phyloP scores from a whole-genome alignment of 2,797 vertebrate species.

The Typhlichthys eigenmanni region DNA sequence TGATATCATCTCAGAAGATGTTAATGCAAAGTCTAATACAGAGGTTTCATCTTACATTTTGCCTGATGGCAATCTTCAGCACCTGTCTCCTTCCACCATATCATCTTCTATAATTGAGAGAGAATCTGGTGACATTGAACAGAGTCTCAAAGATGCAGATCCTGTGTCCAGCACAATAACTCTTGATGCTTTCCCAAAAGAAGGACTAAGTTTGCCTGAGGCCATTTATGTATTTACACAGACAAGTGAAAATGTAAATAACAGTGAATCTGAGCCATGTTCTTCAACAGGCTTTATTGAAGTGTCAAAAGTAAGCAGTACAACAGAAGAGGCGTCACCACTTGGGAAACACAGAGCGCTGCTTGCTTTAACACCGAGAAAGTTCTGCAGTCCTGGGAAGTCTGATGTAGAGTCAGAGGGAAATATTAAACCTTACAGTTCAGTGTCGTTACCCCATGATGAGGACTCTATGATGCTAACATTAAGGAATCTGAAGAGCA shows the following conservation, averaged over 20 bases:
- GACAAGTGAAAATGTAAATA: constrained; percentile 19
- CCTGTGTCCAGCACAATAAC: constrained; percentile 72
- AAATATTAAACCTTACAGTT: constrained; percentile 47
- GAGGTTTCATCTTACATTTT: constrained; percentile 9
- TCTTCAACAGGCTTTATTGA: constrained; percentile 35
- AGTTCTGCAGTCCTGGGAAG: constrained; percentile 59
- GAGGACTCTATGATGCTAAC: constrained; percentile 92
- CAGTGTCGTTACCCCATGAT: constrained; percentile 72
- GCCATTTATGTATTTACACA: constrained; percentile 53
- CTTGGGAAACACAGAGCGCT: constrained; percentile 13
- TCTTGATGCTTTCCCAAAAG: constrained; percentile 59
- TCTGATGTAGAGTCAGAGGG: constrained; percentile 55
- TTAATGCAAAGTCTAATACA: background rate
- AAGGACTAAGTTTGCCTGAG: constrained; percentile 59
- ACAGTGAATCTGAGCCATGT: constrained; percentile 10
- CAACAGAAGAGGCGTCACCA: constrained; percentile 39
- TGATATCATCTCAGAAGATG: background rate
- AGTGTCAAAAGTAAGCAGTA: constrained; percentile 62
- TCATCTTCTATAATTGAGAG: constrained; percentile 12
- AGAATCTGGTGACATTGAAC: constrained; percentile 1
- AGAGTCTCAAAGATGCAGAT: constrained; percentile 56
- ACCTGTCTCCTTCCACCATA: constrained; percentile 20
- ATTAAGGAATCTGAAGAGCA: constrained; percentile 83
- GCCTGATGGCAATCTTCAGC: constrained; percentile 14
- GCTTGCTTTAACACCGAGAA: constrained; percentile 42